Evolutionary conservation across 2,888 invertebrate species (phyloP), one percentile per base, ranked within the genome.

Genomic region (Dascillus cervinus): DNA sequence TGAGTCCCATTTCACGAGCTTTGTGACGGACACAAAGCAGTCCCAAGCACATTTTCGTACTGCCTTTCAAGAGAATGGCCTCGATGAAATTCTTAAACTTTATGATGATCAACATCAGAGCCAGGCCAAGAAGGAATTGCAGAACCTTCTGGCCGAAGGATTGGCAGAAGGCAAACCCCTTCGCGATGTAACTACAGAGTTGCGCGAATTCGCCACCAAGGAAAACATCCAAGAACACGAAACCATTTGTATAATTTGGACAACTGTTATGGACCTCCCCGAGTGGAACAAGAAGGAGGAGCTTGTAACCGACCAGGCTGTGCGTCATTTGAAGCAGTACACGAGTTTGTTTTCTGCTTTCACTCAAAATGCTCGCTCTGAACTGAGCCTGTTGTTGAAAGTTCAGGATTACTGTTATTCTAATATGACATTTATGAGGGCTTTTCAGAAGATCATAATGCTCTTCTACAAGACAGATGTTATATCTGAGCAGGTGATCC

Each of bases 281-380:
- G 95, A 96, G 68, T 96, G 95, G 96, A 96, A 94, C 69, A 96
- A 96, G 69, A 96, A 96, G 63, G 96, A 96, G 65, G 96, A 96
- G 65, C 67, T 96, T 52, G 79, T 96, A 44, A 90, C 94, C 27
- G 95, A 95, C 59, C 96, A 96, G 68, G 94, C 95, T 29, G 78
- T 90, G 29, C 86, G 88, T 64, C 89, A 90, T 68, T 73, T 84
- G 57, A 87, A 89, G 55, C 78, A 77, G 53, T 94, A 88, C 68
- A 84, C 90, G 46, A 78, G 82, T 37, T 70, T 96, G 50, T 77
- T 96, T 59, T 83, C 82, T 44, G 86, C 89, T 14, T 91, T 95
- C 56, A 82, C 90, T 50, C 81, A 82, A 58, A 80, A 82, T 43
- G 83, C 84, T 43, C 84, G 84, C 56, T 83, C 92, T 25, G 91